phyloP scores from a whole-genome alignment of 2,113 vertebrate genomes.

The Carassius auratus region DNA sequence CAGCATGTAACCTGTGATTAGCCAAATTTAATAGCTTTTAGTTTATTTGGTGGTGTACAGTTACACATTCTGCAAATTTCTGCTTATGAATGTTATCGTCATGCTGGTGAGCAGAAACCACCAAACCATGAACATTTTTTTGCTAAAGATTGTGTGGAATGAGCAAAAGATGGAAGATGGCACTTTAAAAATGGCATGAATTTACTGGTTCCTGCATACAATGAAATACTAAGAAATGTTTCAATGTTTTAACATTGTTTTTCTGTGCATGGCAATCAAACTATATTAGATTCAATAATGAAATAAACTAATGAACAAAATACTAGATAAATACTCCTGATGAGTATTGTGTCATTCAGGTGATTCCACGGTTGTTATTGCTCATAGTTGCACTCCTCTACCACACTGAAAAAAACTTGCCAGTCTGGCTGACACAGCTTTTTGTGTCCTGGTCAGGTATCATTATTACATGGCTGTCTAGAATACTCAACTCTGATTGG shows the following conservation, averaged over 20 bases:
- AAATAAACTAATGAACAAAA: neutral
- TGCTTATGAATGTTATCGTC: neutral
- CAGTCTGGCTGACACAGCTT: constrained; percentile 76
- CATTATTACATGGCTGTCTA: neutral
- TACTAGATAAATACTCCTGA: neutral
- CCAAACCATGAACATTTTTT: neutral
- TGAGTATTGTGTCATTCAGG: constrained; percentile 70
- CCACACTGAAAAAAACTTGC: constrained; percentile 83
- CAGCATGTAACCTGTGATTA: neutral
- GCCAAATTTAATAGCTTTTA: neutral
- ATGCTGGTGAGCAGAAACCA: neutral
- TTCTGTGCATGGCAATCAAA: neutral
- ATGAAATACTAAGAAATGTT: neutral
- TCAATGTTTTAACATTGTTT: neutral
- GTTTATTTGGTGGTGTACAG: neutral
- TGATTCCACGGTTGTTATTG: constrained; percentile 90
- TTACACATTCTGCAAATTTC: neutral
- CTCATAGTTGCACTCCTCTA: constrained; percentile 86
- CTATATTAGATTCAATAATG: neutral
- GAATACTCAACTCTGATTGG: neutral
- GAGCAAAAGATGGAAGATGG: neutral
- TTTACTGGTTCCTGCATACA: neutral
- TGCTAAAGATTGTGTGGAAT: neutral
- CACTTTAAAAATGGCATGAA: neutral
- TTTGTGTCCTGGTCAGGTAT: neutral